Base-by-base conservation (phyloP, 2,797 vertebrate species). In the Oceanodroma leucorhoa region DNA sequence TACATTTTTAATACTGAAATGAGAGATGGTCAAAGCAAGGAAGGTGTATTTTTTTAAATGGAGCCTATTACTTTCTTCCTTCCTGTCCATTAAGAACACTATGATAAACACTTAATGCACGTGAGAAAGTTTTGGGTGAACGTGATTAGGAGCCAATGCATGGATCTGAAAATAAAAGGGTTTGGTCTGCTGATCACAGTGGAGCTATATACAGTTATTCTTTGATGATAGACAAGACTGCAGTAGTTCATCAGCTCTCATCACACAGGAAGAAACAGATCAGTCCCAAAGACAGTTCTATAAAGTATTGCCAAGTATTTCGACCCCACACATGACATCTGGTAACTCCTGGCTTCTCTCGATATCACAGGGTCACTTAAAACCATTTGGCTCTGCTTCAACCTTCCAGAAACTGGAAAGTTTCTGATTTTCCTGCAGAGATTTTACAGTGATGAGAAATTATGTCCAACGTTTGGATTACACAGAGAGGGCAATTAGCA, bases 111-210 rank as follows among this genome's bases (percentile, higher is more conserved):
- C 3, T 38, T 51, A 3, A 38, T 11, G 23, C 34, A 83, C 8
- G n/a, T 22, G 6, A 58, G 11, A 75, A 69, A 38, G 43, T 58
- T 80, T 76, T 60, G 94, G 23, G 11, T 48, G 34, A 82, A 76
- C 43, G 30, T 10, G 2, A 50, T 2, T 3, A 65, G 34, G 7
- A 86, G 21, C 8, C 61, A 86, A 16, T 3, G 24, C 0, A 2
- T 6, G 2, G 20, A 45, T 41, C 13, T 58, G 55, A 83, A 88
- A 58, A 90, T 14, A 83, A 62, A 58, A 16, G 4, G 6, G 2
- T 22, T 13, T 45, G 10, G 12, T 45, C 62, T 50, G 48, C 64
- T 53, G 34, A 65, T 27, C 5, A 61, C 30, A 66, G 27, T 16
- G 24, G 26, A 93, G 32, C 15, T 71, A 27, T 32, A 71, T 14